Evolutionary conservation across 1,140 invertebrate species (phyloP).

Genomic region (Microplitis mediator): DNA sequence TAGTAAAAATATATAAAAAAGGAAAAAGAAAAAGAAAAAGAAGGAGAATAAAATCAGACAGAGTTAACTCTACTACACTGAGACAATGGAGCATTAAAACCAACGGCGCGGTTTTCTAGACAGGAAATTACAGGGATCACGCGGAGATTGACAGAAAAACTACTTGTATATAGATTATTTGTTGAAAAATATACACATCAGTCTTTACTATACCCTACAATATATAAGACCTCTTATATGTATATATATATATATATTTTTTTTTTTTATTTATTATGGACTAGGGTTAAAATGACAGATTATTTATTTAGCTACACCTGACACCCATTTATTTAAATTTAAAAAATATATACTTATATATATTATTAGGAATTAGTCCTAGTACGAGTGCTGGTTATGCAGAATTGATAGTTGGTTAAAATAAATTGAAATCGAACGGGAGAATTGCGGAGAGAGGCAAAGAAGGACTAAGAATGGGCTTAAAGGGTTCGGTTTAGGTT

Average conservation of each 20-base stretch:
- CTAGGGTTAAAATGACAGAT: no score
- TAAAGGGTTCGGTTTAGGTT: constrained; percentile 1
- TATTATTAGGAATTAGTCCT: no score
- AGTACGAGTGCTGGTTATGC: no score
- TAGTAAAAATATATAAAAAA: constrained; percentile 34
- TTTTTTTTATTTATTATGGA: no score
- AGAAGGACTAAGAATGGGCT: background rate
- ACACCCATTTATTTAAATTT: no score
- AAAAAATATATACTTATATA: no score
- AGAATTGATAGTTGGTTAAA: no score
- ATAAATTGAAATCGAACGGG: no score
- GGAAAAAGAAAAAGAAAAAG: constrained; percentile 37
- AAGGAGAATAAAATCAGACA: constrained; percentile 21
- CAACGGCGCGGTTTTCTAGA: constrained; percentile 58
- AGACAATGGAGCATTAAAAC: constrained; percentile 63
- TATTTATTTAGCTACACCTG: no score
- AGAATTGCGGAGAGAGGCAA: no score
- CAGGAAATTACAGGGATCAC: constrained; percentile 63
- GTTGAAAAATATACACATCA: background rate
- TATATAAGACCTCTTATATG: no score
- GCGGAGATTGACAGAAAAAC: constrained; percentile 63
- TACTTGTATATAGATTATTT: constrained; percentile 31
- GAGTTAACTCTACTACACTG: constrained; percentile 34
- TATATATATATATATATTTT: no score
- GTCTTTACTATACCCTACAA: background rate